Conservation (phyloP, 1,140 invertebrate species). For the Scylla paramamosain region DNA sequence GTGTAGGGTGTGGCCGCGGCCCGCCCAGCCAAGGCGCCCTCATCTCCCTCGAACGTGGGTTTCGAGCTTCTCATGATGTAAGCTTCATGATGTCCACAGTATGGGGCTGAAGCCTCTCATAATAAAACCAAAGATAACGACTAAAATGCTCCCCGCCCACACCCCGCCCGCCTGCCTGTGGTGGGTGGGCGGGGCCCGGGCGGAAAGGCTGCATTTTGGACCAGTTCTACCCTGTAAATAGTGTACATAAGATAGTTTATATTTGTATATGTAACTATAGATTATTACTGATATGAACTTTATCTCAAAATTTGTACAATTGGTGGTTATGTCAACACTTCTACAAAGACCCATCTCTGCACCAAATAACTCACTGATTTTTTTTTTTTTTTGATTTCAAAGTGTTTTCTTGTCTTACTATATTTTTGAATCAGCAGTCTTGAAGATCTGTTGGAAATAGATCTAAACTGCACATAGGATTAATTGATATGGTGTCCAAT, state of each 20-base stretch:
- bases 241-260: conserved; percentile 76
- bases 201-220: conserved; percentile 68
- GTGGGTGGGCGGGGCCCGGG: neutral
- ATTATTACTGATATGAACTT: conserved; percentile 68
- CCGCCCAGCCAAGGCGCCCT: neutral
- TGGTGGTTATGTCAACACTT: conserved; percentile 63
- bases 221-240: conserved; percentile 70
- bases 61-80: conserved; percentile 55
- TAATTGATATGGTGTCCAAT: conserved; percentile 45
- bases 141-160: conserved; percentile 50
- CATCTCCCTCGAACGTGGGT: conserved; percentile 32
- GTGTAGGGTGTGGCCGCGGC: neutral
- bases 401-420: conserved; percentile 52
- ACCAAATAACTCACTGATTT: conserved; percentile 70
- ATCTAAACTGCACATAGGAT: conserved; percentile 56
- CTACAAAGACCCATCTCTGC: conserved; percentile 68
- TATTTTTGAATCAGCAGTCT: conserved; percentile 31
- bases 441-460: conserved; percentile 50
- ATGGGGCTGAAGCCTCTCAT: conserved; percentile 57
- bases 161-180: neutral
- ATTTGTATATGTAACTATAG: conserved; percentile 76
- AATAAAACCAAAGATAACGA: conserved; percentile 70
- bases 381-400: conserved; percentile 43
- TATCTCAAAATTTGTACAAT: conserved; percentile 73
- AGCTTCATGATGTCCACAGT: conserved; percentile 41